A percentile compares a stretch with the other conserved stretches of the same genome.
These are phyloP conservation scores for Nemoura dubitans DNA, from an alignment of 2,888 invertebrate species.

Conservation along the genomic window DNA sequence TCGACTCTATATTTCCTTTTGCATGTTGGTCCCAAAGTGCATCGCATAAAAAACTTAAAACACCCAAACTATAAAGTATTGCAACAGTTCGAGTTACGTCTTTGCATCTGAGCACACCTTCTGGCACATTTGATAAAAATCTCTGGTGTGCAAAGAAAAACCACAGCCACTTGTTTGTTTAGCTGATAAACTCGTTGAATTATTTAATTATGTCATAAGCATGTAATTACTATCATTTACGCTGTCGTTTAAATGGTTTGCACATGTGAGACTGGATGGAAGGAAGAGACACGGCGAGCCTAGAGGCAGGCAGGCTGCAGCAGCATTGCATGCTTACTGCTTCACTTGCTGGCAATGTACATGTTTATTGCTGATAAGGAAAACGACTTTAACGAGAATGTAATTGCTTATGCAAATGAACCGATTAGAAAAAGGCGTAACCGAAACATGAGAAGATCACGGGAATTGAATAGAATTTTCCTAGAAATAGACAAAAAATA, in stretches of 20 bases:
- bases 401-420: conserved; percentile 12
- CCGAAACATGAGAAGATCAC: not conserved
- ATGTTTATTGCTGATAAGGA: not conserved
- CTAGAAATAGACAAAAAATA: not conserved
- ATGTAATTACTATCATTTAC: conserved; percentile 12
- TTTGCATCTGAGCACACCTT: not conserved
- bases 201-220: conserved; percentile 12
- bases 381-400: not conserved
- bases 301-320: not conserved
- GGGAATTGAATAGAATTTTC: not conserved
- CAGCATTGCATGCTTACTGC: not conserved
- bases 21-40: not conserved
- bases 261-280: not conserved
- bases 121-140: conserved; percentile 7
- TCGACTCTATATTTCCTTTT: not conserved
- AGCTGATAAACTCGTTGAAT: conserved; percentile 12
- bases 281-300: not conserved
- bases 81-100: not conserved
- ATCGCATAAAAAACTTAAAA: not conserved
- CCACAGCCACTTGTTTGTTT: conserved; percentile 12
- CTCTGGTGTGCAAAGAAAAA: not conserved
- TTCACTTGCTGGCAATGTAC: not conserved
- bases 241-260: not conserved
- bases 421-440: not conserved
- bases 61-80: not conserved